phyloP scores from a whole-genome alignment of 2,797 vertebrate genomes.

The Spinibarbus caldwelli region DNA sequence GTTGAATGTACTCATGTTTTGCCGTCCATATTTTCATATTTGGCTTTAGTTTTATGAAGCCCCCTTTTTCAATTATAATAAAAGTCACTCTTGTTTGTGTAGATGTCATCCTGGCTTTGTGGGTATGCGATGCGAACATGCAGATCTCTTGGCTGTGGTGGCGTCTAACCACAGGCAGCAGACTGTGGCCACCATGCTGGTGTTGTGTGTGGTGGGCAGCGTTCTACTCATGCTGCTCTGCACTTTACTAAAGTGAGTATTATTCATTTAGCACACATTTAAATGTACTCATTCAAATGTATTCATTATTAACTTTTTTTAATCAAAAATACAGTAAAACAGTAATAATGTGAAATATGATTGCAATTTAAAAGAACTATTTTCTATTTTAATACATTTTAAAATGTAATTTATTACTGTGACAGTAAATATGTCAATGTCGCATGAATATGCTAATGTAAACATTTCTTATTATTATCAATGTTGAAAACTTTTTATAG shows the following conservation, averaged over 20 bases:
- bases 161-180: slow-evolving; percentile 91
- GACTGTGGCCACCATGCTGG: slow-evolving; percentile 87
- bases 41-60: background rate
- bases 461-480: background rate
- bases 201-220: slow-evolving; percentile 87
- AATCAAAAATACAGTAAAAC: background rate
- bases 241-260: slow-evolving; percentile 90
- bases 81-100: background rate
- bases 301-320: background rate
- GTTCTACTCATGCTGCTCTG: slow-evolving; percentile 84
- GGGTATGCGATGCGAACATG: slow-evolving; percentile 91
- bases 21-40: background rate
- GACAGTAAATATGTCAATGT: background rate
- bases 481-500: background rate
- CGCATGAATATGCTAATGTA: background rate
- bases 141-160: slow-evolving; percentile 94
- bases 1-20: background rate
- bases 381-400: background rate
- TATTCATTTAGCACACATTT: background rate
- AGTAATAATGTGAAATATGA: background rate
- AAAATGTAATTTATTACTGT: background rate
- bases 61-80: background rate
- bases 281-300: background rate
- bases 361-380: background rate
- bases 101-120: slow-evolving; percentile 91